Percentiles rank a stretch among this genome's conserved stretches.
These are phyloP conservation scores for Lithobius niger DNA, from an alignment of 1,140 invertebrate genomes.

Conservation along the genomic window DNA sequence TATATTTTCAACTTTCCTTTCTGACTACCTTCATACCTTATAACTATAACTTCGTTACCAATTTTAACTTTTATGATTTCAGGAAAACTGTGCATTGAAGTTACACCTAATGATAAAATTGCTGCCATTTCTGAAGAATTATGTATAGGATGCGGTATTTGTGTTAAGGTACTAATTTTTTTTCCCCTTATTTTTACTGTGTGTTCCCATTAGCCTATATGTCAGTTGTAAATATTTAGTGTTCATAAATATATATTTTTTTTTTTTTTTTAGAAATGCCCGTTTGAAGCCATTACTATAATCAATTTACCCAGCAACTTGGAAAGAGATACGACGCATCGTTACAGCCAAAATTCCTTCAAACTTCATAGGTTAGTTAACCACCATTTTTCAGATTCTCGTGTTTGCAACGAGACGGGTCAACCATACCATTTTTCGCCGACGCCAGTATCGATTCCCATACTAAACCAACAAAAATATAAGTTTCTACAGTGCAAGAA, in stretches of 20 bases:
- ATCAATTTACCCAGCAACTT: conserved; percentile 99
- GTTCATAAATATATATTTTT: neutral
- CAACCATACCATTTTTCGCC: too few relatives aligned
- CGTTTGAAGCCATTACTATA: conserved; percentile 97
- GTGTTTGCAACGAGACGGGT: too few relatives aligned
- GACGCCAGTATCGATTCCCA: too few relatives aligned
- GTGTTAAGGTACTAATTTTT: conserved; percentile 46
- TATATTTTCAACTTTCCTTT: neutral
- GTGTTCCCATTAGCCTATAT: neutral
- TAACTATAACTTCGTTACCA: neutral
- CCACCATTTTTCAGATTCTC: too few relatives aligned
- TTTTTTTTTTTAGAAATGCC: conserved; percentile 78
- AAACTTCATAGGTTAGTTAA: conserved; percentile 72
- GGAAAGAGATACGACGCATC: conserved; percentile 95
- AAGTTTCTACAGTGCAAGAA: too few relatives aligned
- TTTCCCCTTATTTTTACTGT: conserved; percentile 10
- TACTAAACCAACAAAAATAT: too few relatives aligned
- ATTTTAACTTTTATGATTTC: conserved; percentile 6
- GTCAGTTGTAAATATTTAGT: too few relatives aligned
- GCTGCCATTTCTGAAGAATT: conserved; percentile 95
- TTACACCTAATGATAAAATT: conserved; percentile 91
- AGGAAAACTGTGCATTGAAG: conserved; percentile 95
- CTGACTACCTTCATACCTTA: neutral
- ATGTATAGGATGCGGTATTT: conserved; percentile 99
- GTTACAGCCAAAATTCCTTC: conserved; percentile 98